phyloP scores from a whole-genome alignment of 35 echinoderm and acorn worm species.

The Ophioderma brevispina region DNA sequence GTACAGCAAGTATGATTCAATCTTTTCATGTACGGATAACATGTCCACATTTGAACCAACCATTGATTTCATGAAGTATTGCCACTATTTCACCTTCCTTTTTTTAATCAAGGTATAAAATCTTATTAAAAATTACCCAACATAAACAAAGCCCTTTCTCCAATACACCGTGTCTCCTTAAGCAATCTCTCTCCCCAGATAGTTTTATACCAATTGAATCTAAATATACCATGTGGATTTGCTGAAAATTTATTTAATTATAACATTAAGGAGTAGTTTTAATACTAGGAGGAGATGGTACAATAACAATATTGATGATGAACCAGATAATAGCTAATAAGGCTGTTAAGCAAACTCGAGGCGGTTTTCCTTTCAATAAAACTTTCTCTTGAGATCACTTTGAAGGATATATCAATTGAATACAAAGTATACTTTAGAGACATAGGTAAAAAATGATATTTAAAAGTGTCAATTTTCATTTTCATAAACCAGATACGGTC shows the following conservation, averaged over 20 bases:
- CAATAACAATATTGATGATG: not conserved
- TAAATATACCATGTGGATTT: not conserved
- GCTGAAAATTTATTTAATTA: conserved; percentile 2
- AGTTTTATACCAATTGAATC: not conserved
- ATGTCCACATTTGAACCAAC: too few species aligned
- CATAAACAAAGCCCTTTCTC: too few species aligned
- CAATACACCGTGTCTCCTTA: too few species aligned
- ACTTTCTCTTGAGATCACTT: not conserved
- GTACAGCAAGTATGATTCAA: too few species aligned
- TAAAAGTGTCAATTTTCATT: conserved; percentile 2
- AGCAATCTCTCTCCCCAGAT: not conserved
- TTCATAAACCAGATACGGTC: not conserved
- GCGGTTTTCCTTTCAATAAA: not conserved
- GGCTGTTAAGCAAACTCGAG: not conserved
- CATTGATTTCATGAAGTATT: too few species aligned
- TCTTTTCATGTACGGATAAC: too few species aligned
- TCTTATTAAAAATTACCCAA: too few species aligned
- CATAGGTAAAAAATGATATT: not conserved
- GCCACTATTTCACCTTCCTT: too few species aligned
- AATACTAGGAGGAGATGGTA: not conserved
- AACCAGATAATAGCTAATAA: not conserved
- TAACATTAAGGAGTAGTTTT: not conserved
- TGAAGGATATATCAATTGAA: not conserved
- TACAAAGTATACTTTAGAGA: not conserved
- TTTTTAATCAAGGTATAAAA: too few species aligned